phyloP scores from a whole-genome alignment of 2,888 invertebrate species.

The Halictus quadricinctus region DNA sequence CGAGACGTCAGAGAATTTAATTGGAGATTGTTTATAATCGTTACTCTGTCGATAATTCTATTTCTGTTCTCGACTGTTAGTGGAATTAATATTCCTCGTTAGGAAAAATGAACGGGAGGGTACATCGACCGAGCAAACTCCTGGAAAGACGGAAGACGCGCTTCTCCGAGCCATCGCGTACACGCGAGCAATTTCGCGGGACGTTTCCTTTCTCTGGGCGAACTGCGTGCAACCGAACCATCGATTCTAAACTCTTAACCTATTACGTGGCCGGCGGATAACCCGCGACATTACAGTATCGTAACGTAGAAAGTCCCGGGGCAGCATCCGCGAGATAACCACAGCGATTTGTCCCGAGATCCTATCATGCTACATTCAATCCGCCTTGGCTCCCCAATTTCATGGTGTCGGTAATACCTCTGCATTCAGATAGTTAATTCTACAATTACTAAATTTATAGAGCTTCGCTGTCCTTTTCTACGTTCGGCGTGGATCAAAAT shows the following conservation, averaged over 20 bases:
- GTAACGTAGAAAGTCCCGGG: constrained; percentile 71
- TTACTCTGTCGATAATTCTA: too few species aligned
- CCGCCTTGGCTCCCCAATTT: not conserved
- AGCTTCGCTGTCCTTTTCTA: too few species aligned
- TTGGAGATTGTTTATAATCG: too few species aligned
- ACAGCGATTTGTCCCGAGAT: not conserved
- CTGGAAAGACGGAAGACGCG: constrained; percentile 28
- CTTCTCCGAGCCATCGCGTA: constrained; percentile 13
- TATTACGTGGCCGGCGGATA: constrained; percentile 74
- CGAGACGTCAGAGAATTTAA: too few species aligned
- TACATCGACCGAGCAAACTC: not conserved
- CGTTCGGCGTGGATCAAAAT: too few species aligned
- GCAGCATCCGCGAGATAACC: constrained; percentile 24
- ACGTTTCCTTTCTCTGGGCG: constrained; percentile 59
- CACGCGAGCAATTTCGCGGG: constrained; percentile 28
- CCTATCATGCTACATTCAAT: not conserved
- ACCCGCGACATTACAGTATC: constrained; percentile 70
- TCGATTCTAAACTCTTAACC: constrained; percentile 75
- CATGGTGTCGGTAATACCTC: not conserved
- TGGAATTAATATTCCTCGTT: not conserved
- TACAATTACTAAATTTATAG: not conserved
- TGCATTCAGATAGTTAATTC: not conserved
- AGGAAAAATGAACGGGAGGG: not conserved
- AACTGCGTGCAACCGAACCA: constrained; percentile 38
- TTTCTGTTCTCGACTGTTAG: not conserved